These are phyloP conservation scores for Gonocerus acuteangulatus DNA, from an alignment of 2,888 invertebrate species.

Conservation along the genomic window DNA sequence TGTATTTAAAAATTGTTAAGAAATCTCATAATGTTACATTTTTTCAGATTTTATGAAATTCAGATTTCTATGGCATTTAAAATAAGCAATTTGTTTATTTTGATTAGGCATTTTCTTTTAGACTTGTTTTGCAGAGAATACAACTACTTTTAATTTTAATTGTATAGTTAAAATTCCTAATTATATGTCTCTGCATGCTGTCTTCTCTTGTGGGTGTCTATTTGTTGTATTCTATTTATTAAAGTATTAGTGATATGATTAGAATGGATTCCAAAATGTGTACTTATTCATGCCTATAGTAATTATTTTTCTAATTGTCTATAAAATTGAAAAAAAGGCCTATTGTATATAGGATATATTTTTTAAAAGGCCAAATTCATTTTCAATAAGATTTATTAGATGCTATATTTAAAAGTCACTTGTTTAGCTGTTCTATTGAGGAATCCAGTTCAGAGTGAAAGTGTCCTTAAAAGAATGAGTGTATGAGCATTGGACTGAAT, in stretches of 20 bases:
- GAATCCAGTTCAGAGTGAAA: conserved; percentile 17
- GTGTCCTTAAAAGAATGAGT: not conserved
- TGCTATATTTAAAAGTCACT: not conserved
- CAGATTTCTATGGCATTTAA: not conserved
- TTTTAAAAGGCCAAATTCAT: not conserved
- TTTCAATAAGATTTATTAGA: not conserved
- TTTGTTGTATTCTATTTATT: conserved; percentile 20
- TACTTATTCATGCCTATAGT: no score
- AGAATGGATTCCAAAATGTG: not conserved
- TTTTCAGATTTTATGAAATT: not conserved
- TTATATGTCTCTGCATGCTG: conserved; percentile 6
- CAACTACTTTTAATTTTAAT: not conserved
- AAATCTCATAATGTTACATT: not conserved
- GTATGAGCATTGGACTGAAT: conserved; percentile 22
- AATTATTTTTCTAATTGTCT: no score
- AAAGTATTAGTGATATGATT: conserved; percentile 13
- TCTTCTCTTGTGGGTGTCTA: conserved; percentile 5
- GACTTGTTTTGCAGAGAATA: conserved; percentile 7
- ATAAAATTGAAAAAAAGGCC: not conserved
- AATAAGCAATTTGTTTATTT: not conserved
- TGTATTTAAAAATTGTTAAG: not conserved
- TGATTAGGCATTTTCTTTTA: not conserved
- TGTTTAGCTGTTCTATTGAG: conserved; percentile 3
- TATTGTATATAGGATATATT: conserved; percentile 6
- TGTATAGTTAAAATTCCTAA: conserved; percentile 3